Percentiles rank a stretch among this genome's conserved stretches.
These are phyloP conservation scores for Anoncus sp. DNA, from an alignment of 2,888 invertebrate species.

Conservation along the genomic window DNA sequence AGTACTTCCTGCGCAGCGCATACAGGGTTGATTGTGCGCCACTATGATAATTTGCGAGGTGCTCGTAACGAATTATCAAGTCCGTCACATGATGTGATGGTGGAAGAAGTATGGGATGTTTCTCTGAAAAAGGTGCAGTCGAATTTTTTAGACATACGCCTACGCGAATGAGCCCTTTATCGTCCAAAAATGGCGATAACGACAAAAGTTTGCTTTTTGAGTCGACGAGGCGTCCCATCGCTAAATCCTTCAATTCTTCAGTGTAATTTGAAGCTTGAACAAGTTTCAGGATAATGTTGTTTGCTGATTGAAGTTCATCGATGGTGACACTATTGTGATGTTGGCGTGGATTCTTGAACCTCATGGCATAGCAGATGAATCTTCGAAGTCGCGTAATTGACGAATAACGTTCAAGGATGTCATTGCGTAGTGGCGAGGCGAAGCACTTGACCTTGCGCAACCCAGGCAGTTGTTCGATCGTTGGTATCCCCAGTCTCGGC, in stretches of 20 bases:
- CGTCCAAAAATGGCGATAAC: conserved; percentile 65
- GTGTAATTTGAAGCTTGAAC: background rate
- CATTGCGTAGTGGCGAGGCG: background rate
- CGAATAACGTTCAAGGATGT: conserved; percentile 9
- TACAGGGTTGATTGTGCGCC: conserved; percentile 65
- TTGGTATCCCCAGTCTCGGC: conserved; percentile 12
- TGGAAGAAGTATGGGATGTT: conserved; percentile 64
- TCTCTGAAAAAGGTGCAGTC: conserved; percentile 34
- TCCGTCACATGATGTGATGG: conserved; percentile 64
- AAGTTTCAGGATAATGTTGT: conserved; percentile 12
- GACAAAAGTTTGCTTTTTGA: conserved; percentile 14
- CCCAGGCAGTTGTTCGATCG: background rate
- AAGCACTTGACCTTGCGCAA: background rate
- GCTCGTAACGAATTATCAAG: conserved; percentile 61
- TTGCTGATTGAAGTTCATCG: conserved; percentile 12
- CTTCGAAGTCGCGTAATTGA: conserved; percentile 8
- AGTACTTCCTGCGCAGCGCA: conserved; percentile 43
- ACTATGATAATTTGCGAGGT: conserved; percentile 61
- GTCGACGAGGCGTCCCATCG: background rate
- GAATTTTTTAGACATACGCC: conserved; percentile 51
- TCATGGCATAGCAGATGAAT: conserved; percentile 1
- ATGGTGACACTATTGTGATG: background rate
- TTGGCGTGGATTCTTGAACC: conserved; percentile 7
- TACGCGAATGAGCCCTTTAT: conserved; percentile 63
- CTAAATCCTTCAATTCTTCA: conserved; percentile 4